Conservation (phyloP, 2,113 vertebrate genomes). For the Cynoglossus semilaevis region DNA sequence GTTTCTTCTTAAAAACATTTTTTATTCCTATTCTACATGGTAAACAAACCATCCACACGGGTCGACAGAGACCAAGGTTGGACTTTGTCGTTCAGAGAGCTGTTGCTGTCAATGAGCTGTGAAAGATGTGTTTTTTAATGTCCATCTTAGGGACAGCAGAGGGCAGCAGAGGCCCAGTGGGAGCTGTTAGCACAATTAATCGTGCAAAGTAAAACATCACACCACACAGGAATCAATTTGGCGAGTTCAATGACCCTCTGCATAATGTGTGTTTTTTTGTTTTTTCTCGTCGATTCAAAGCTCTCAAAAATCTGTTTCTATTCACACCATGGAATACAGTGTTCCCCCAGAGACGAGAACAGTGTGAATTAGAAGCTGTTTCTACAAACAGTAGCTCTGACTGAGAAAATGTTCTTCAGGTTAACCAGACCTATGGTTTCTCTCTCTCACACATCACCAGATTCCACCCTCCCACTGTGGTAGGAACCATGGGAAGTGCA, state of each 20-base stretch:
- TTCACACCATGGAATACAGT: conserved; percentile 25
- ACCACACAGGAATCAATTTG: conserved; percentile 1
- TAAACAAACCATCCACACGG: not conserved
- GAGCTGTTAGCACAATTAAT: conserved; percentile 28
- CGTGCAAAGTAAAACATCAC: conserved; percentile 26
- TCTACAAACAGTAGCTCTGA: conserved; percentile 7
- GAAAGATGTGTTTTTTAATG: conserved; percentile 14
- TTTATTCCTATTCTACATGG: not conserved
- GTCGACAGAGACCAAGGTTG: not conserved
- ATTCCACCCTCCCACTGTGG: conserved; percentile 88
- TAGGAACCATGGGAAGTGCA: conserved; percentile 86
- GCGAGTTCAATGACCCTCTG: conserved; percentile 13
- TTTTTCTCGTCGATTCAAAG: too few relatives aligned
- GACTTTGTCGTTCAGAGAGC: conserved; percentile 17
- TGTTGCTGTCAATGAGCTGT: conserved; percentile 19
- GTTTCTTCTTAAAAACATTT: not conserved
- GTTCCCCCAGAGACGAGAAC: not conserved
- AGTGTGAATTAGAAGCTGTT: not conserved
- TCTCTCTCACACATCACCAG: conserved; percentile 63
- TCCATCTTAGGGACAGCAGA: conserved; percentile 21
- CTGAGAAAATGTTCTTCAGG: not conserved
- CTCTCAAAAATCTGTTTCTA: not conserved
- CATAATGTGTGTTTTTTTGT: conserved; percentile 3
- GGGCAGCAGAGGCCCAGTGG: conserved; percentile 29
- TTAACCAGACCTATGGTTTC: conserved; percentile 16